Conservation (phyloP, 2,888 invertebrate species). For the Dolichopus griseipennis region DNA sequence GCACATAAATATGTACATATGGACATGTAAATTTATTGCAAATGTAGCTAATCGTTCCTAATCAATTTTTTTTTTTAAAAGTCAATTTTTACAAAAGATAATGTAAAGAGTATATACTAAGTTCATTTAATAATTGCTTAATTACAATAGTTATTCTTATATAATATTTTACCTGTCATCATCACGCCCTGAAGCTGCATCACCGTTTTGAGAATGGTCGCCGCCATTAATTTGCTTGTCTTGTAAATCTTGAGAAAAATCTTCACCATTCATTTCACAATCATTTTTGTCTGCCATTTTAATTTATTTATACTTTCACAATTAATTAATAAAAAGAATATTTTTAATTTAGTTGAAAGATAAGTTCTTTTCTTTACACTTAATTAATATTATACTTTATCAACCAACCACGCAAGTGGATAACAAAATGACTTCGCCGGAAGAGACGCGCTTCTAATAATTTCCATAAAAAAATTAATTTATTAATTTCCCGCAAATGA, state of each 20-base stretch:
- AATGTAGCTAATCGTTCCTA: too few species aligned
- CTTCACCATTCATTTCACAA: conserved; percentile 67
- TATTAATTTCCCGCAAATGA: neutral
- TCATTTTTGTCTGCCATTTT: conserved; percentile 50
- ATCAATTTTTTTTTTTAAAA: neutral
- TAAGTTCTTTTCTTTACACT: neutral
- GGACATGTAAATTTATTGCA: too few species aligned
- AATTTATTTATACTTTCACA: neutral
- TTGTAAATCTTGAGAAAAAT: conserved; percentile 67
- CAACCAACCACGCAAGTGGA: neutral
- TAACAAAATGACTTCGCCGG: conserved; percentile 33
- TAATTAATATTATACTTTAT: neutral
- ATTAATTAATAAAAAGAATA: neutral
- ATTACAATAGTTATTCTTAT: neutral
- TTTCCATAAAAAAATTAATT: conserved; percentile 19
- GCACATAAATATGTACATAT: neutral
- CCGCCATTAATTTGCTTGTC: conserved; percentile 50
- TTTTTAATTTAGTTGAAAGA: neutral
- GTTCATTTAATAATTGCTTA: too few species aligned
- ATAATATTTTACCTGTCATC: conserved; percentile 59
- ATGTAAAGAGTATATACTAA: too few species aligned
- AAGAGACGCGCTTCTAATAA: conserved; percentile 40
- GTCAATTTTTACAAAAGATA: too few species aligned
- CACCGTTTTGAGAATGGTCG: conserved; percentile 48
- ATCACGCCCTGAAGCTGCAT: conserved; percentile 60